Conservation (phyloP, 2,113 vertebrate species). For the Lathamus discolor region DNA sequence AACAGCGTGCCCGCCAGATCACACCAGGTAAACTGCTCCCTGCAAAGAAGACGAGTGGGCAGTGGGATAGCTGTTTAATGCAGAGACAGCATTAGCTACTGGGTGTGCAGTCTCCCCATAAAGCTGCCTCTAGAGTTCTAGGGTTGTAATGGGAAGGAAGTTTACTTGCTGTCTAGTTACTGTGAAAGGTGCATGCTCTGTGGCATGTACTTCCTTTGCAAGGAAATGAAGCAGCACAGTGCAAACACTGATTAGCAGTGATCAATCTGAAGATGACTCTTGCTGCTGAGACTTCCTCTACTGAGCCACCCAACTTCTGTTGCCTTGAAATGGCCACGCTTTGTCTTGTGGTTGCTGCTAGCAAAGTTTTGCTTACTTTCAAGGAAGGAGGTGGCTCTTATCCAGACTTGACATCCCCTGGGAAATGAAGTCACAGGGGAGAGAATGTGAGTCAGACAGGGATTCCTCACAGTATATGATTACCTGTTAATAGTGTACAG, state of each 20-base stretch:
- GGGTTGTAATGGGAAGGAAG: background rate
- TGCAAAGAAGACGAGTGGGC: background rate
- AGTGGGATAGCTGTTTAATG: background rate
- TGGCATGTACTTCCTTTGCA: background rate
- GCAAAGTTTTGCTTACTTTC: background rate
- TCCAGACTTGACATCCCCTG: background rate
- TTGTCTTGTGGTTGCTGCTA: background rate
- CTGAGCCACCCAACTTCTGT: background rate
- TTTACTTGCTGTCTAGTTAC: background rate
- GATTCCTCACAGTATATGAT: background rate
- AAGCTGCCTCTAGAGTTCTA: background rate
- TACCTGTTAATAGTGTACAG: background rate
- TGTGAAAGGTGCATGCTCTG: background rate
- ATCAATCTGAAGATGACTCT: background rate
- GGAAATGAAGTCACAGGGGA: background rate
- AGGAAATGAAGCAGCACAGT: background rate
- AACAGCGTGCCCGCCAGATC: slow-evolving; percentile 84
- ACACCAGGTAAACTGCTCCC: slow-evolving; percentile 85
- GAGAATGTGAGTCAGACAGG: background rate
- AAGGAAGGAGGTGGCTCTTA: background rate
- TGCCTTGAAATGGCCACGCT: background rate
- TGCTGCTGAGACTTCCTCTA: background rate
- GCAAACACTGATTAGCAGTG: background rate
- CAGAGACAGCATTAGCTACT: background rate
- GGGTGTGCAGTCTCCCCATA: background rate